Evolutionary conservation across 2,888 invertebrate genomes (phyloP).

Genomic region (Apomyelois bistriatella): DNA sequence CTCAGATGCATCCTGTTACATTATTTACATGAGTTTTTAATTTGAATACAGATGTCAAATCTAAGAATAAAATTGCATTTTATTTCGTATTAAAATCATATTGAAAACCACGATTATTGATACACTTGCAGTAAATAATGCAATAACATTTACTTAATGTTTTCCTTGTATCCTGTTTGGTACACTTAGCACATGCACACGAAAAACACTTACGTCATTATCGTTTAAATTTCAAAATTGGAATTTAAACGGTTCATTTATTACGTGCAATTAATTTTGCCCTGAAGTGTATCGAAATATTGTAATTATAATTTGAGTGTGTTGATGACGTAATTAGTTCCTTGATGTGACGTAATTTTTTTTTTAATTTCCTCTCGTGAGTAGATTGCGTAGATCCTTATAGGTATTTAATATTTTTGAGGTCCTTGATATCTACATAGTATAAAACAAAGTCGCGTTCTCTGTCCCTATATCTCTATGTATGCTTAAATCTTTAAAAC

Average conservation of each 20-base stretch:
- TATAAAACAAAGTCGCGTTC: no score
- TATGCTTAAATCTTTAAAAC: no score
- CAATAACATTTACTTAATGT: not conserved
- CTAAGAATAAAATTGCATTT: not conserved
- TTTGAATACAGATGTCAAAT: not conserved
- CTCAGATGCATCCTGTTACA: not conserved
- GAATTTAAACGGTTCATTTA: not conserved
- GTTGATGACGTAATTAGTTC: conserved; percentile 7
- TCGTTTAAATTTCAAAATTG: not conserved
- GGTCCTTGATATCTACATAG: no score
- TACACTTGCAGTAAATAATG: not conserved
- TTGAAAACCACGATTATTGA: not conserved
- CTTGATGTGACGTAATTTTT: not conserved
- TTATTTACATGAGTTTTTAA: not conserved
- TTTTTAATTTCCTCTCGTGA: not conserved
- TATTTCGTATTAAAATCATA: not conserved
- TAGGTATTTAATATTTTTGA: not conserved
- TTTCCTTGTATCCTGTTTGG: not conserved
- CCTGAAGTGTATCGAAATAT: not conserved
- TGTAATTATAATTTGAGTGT: not conserved
- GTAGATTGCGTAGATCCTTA: not conserved
- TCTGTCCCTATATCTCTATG: no score
- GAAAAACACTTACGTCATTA: conserved; percentile 3
- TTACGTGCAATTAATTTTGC: conserved; percentile 1
- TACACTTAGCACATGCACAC: not conserved